Percentiles rank a stretch among this genome's conserved stretches.
Conservation (phyloP, 2,797 vertebrate genomes). For the Alcedo atthis region DNA sequence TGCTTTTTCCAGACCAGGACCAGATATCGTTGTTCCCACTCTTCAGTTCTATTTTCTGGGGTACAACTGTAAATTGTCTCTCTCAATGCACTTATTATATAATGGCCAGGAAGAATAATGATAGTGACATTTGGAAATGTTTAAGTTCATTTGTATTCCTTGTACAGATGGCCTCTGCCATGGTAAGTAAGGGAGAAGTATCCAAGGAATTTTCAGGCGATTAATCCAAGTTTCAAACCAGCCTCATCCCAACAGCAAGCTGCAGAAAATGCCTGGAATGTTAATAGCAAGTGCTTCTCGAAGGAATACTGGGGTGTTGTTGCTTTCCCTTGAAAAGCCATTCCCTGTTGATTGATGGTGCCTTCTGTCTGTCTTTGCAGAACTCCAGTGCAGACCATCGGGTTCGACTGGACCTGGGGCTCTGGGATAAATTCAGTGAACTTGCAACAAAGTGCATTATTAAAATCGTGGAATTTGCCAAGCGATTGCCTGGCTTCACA, state of each 20-base stretch:
- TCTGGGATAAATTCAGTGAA: conserved; percentile 98
- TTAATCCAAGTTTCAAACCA: conserved; percentile 44
- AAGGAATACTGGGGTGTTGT: background rate
- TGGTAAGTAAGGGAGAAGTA: conserved; percentile 40
- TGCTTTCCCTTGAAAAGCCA: conserved; percentile 27
- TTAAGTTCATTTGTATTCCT: conserved; percentile 55
- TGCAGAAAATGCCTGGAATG: conserved; percentile 26
- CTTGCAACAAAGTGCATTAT: conserved; percentile 98
- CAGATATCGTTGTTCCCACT: conserved; percentile 27
- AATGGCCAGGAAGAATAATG: conserved; percentile 46
- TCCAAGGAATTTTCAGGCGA: conserved; percentile 53
- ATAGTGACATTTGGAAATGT: conserved; percentile 51
- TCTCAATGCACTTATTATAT: conserved; percentile 55
- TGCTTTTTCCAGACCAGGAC: conserved; percentile 50
- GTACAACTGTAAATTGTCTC: conserved; percentile 52
- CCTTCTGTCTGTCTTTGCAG: conserved; percentile 73
- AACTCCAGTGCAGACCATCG: conserved; percentile 93
- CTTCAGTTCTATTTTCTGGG: conserved; percentile 48
- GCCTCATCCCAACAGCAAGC: conserved; percentile 15
- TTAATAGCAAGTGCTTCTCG: conserved; percentile 1
- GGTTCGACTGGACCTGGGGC: conserved; percentile 92
- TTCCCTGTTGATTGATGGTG: conserved; percentile 1
- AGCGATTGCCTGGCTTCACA: conserved; percentile 92
- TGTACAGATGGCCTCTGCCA: conserved; percentile 27
- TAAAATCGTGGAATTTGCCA: conserved; percentile 97